Percentiles rank a stretch among this genome's conserved stretches.
phyloP scores from a whole-genome alignment of 1,140 invertebrate genomes.

The Anadara kagoshimensis region DNA sequence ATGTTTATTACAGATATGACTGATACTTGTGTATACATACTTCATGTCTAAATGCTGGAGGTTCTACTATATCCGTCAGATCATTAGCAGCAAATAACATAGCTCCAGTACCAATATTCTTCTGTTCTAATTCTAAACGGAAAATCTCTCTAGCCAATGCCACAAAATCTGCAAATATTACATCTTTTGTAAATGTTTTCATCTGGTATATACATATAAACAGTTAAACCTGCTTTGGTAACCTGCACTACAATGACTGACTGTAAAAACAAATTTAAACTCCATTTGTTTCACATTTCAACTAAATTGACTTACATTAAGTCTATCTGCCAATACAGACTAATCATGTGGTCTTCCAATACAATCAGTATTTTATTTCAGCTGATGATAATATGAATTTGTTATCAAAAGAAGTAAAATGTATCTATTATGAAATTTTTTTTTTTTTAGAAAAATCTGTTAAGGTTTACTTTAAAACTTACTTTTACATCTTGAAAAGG shows the following conservation, averaged over 20 bases:
- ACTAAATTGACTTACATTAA: neutral
- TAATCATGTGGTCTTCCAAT: too few relatives aligned
- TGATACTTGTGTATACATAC: conserved; percentile 11
- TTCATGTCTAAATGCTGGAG: conserved; percentile 44
- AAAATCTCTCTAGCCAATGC: conserved; percentile 63
- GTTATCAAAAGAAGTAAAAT: too few relatives aligned
- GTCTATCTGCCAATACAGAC: too few relatives aligned
- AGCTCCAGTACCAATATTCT: conserved; percentile 41
- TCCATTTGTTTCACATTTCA: neutral
- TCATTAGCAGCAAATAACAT: conserved; percentile 51
- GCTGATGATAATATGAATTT: too few relatives aligned
- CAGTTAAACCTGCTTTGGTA: neutral
- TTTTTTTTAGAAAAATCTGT: too few relatives aligned
- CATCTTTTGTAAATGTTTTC: neutral
- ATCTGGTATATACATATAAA: neutral
- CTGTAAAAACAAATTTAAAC: neutral
- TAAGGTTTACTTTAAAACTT: too few relatives aligned
- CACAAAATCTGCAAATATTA: conserved; percentile 64
- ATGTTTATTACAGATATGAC: too few relatives aligned
- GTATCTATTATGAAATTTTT: too few relatives aligned
- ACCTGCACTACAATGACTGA: neutral
- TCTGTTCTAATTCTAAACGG: conserved; percentile 50
- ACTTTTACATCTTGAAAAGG: too few relatives aligned
- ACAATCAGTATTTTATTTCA: too few relatives aligned
- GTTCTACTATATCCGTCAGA: conserved; percentile 47